Conservation (phyloP, 2,888 invertebrate genomes). For the Chymomyza fuscimana region DNA sequence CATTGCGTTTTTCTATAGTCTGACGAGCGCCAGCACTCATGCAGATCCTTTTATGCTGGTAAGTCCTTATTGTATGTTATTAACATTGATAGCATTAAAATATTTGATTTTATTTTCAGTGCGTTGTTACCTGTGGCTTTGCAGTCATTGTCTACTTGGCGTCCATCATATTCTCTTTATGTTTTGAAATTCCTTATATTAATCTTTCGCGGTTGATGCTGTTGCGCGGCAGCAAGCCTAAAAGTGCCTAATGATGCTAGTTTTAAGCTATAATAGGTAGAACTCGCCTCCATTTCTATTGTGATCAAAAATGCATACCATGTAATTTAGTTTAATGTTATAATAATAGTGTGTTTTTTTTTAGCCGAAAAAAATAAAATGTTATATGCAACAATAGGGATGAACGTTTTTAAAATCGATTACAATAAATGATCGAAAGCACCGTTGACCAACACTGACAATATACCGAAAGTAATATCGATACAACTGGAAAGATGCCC, state of each 20-base stretch:
- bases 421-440: background rate
- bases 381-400: background rate
- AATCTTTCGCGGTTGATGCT: slow-evolving; percentile 74
- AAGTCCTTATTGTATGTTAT: slow-evolving; percentile 29
- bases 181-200: slow-evolving; percentile 78
- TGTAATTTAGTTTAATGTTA: slow-evolving; percentile 47
- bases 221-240: slow-evolving; percentile 43
- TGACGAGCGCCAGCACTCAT: slow-evolving; percentile 76
- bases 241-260: slow-evolving; percentile 60
- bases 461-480: background rate
- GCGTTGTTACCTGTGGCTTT: slow-evolving; percentile 75
- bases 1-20: slow-evolving; percentile 80
- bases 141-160: slow-evolving; percentile 75
- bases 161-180: slow-evolving; percentile 75
- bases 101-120: slow-evolving; percentile 46
- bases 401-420: background rate
- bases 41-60: slow-evolving; percentile 79
- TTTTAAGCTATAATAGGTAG: slow-evolving; percentile 23
- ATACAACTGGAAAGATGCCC: background rate
- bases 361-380: background rate
- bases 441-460: background rate
- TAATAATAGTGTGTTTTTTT: background rate
- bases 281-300: slow-evolving; percentile 58
- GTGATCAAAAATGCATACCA: slow-evolving; percentile 57
- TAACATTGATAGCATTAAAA: background rate